Conservation (phyloP, 2,888 invertebrate genomes). For the Tenodera sinensis region DNA sequence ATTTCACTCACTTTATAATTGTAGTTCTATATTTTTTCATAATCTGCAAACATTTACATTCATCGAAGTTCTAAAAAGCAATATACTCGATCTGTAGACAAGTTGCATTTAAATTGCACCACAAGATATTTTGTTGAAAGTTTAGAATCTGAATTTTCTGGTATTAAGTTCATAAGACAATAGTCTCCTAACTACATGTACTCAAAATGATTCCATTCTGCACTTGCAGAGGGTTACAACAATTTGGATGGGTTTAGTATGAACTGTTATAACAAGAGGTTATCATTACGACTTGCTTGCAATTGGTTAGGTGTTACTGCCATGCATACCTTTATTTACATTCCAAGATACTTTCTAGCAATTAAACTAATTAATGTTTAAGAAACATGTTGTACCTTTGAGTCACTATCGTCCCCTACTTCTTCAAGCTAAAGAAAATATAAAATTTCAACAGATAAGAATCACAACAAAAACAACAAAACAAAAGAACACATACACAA, state of each 20-base stretch:
- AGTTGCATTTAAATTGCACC: no score
- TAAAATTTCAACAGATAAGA: slow-evolving; percentile 12
- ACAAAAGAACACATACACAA: slow-evolving; percentile 20
- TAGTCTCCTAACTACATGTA: background rate
- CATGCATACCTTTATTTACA: background rate
- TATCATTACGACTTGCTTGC: background rate
- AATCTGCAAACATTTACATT: no score
- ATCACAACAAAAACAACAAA: slow-evolving; percentile 23
- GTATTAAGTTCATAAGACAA: no score
- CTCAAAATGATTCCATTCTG: background rate
- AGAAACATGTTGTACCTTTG: slow-evolving; percentile 31
- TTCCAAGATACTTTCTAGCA: background rate
- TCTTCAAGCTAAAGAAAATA: slow-evolving; percentile 32
- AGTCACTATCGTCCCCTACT: slow-evolving; percentile 34
- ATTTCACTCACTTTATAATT: no score
- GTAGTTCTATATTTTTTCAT: no score
- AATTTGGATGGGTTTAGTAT: background rate
- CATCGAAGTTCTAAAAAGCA: no score
- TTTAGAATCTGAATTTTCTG: no score
- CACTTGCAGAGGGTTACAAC: background rate
- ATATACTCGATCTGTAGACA: no score
- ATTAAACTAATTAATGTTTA: background rate
- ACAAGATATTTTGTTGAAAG: no score
- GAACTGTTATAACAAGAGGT: background rate
- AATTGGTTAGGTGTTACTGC: background rate